phyloP scores from a whole-genome alignment of 2,888 invertebrate genomes.

The Drosophila subquinaria region DNA sequence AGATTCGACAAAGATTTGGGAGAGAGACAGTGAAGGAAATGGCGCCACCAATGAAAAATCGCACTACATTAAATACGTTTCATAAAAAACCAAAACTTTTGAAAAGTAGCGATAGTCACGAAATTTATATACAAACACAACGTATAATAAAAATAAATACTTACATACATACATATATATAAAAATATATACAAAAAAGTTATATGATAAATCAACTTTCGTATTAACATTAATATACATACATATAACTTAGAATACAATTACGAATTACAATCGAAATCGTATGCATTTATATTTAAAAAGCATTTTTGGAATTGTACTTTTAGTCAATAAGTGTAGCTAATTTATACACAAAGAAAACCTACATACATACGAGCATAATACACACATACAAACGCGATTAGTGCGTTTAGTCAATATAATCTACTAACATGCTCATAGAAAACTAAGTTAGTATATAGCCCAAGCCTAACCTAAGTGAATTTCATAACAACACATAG shows the following conservation, averaged over 20 bases:
- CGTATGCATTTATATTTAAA: conserved; percentile 78
- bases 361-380: conserved; percentile 24
- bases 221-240: conserved; percentile 46
- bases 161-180: conserved; percentile 32
- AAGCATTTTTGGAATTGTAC: conserved; percentile 80
- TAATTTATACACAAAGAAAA: conserved; percentile 60
- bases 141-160: conserved; percentile 25
- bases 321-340: conserved; percentile 64
- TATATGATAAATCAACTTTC: conserved; percentile 54
- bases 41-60: conserved; percentile 48
- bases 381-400: conserved; percentile 25
- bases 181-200: conserved; percentile 54
- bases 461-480: conserved; percentile 57
- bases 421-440: conserved; percentile 47
- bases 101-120: conserved; percentile 36
- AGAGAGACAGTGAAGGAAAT: not conserved
- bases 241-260: conserved; percentile 33
- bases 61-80: conserved; percentile 44
- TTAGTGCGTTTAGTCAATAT: conserved; percentile 10
- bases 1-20: not conserved
- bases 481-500: conserved; percentile 45
- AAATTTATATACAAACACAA: conserved; percentile 41
- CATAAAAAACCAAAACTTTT: conserved; percentile 26
- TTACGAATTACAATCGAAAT: conserved; percentile 58
- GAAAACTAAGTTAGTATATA: conserved; percentile 56